Conservation (phyloP, 2,797 vertebrate genomes). For the Acanthiza pusilla region DNA sequence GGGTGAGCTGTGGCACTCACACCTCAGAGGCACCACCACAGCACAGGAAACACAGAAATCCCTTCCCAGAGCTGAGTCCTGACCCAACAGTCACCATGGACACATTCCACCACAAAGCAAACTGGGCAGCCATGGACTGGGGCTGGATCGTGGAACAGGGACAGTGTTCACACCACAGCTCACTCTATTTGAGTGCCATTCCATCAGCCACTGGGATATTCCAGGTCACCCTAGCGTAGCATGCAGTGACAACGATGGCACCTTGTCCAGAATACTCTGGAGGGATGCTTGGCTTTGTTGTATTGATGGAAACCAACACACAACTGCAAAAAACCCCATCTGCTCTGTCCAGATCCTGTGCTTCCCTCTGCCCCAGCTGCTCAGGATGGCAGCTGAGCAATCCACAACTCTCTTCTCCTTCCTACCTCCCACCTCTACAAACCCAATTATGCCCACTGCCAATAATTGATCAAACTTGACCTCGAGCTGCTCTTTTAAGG, state of each 20-base stretch:
- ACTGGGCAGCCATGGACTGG: not conserved
- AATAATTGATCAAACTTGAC: not conserved
- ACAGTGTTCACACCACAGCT: not conserved
- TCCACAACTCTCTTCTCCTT: not conserved
- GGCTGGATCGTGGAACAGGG: not conserved
- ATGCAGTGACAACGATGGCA: not conserved
- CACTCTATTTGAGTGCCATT: not conserved
- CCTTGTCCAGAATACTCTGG: not conserved
- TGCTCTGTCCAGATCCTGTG: not conserved
- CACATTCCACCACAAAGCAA: not conserved
- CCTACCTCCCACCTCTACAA: not conserved
- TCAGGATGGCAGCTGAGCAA: not conserved
- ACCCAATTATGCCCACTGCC: not conserved
- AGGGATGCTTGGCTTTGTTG: not conserved
- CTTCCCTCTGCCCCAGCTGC: not conserved
- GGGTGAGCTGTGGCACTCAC: not conserved
- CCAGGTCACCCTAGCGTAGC: rapidly evolving
- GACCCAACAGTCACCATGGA: not conserved
- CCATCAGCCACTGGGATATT: not conserved
- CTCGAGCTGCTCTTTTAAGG: not conserved
- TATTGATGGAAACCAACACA: not conserved
- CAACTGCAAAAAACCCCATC: not conserved
- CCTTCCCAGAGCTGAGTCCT: not conserved
- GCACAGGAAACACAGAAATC: rapidly evolving
- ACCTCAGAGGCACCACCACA: not conserved